Base-by-base conservation (phyloP, 2,797 vertebrate species). In the Morus bassanus region DNA sequence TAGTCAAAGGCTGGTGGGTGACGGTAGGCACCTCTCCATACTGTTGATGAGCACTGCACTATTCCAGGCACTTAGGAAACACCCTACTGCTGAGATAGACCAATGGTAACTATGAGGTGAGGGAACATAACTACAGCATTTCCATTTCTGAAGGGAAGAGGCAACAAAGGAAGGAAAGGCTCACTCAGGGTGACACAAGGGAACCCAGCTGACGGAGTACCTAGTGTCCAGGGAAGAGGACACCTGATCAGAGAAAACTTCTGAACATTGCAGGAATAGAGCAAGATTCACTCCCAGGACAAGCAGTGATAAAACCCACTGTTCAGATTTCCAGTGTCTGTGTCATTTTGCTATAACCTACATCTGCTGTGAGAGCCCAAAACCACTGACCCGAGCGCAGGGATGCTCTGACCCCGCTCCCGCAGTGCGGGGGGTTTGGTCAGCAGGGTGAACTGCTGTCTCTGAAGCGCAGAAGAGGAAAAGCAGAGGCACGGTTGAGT, bases 331-430 rank as follows among this genome's bases (percentile, higher is more conserved):
- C 78, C 75, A 35, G 18, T 33, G 46, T 7, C 10, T 21, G 21
- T 25, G 7, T 39, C 53, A 33, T 57, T 48, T 61, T 75, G 45
- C 61, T 68, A 39, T 8, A 65, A 57, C 22, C 48, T 23, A 17
- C 27, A 51, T 6, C 11, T 65, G 27, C 43, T 87, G 14, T 13
- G 31, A 74, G 39, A 87, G 12, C 17, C 59, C 63, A 25, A 56
- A 68, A 3, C 5, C 14, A 77, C 30, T 3, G 8, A n/a, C 33
- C 41, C 1, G 1, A 61, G 37, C 41, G 51, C 80, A 69, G 25
- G 59, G 56, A 33, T 14, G 72, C 27, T 77, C 59, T 0, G 1
- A n/a, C 39, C 21, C 30, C 0, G 1, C 33, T 85, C 24, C 39
- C 7, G 1, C 68, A 37, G 75, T 5, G 30, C 27, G 18, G 24